Base-by-base conservation (phyloP, 2,113 vertebrate genomes). In the Chionis minor region DNA sequence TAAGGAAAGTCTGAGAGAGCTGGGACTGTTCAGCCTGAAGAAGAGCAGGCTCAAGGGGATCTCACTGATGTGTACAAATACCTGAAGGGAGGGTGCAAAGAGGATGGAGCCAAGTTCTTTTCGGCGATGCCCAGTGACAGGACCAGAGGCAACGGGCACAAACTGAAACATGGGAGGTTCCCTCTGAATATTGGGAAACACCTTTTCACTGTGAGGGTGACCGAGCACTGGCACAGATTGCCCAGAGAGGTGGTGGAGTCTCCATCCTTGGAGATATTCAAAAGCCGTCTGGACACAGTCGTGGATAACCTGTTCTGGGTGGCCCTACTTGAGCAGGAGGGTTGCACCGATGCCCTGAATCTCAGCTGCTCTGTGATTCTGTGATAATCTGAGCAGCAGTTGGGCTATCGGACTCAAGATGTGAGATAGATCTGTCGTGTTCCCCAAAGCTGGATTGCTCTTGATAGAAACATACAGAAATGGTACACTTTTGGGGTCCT, bases 381-480 rank as follows among this genome's bases (percentile, higher is more conserved):
- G 5, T 45, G 38, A 52, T 22, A 67, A 58, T 19, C 28, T 70
- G 51, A 74, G 44, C 4, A 40, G 30, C 26, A 73, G 19, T 24
- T 8, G 27, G 69, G 12, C 5, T 81, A 10, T 33, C 35, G 5
- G n/a, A n/a, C 20, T 35, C 45, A 44, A 19, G 38, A 54, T 47
- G 42, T 33, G 78, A 83, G 28, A 55, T 4, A 63, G 14, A n/a
- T 5, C 14, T 58, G 14, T 32, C 22, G 3, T 28, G 18, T 71
- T 33, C 12, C 11, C 40, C 10, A 19, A 2, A 40, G 15, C 0
- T 1, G 14, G 2, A 20, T 10, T 77, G n/a, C 9, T 84, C 6
- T 81, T 84, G 44, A 18, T 44, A 69, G 78, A 81, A 93, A 8
- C 12, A 61, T 40, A 52, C 75, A 77, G 38, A 72, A 72, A 45